phyloP scores from a whole-genome alignment of 2,888 invertebrate genomes.

The Girardia tigrina region DNA sequence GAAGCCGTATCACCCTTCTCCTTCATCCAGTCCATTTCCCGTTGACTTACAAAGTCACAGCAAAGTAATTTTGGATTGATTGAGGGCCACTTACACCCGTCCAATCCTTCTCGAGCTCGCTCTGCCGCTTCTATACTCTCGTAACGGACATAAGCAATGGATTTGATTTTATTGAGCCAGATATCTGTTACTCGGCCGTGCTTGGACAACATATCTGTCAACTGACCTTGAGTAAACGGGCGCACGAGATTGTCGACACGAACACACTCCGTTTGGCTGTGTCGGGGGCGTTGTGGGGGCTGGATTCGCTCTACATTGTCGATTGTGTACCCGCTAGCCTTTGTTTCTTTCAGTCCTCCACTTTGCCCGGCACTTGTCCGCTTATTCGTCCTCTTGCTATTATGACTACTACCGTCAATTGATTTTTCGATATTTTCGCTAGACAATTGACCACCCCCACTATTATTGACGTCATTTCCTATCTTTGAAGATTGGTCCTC shows the following conservation, averaged over 20 bases:
- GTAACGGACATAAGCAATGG: slow-evolving; percentile 18
- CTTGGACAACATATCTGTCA: slow-evolving; percentile 6
- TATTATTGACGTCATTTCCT: no score
- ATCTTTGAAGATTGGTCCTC: no score
- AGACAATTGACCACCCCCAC: no score
- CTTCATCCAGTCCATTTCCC: slow-evolving; percentile 25
- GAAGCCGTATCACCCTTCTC: slow-evolving; percentile 6
- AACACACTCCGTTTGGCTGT: neutral
- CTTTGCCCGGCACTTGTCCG: no score
- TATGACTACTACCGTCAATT: neutral
- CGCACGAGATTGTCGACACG: slow-evolving; percentile 20
- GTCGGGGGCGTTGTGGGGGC: neutral
- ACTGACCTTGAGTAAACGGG: slow-evolving; percentile 13
- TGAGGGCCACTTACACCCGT: slow-evolving; percentile 14
- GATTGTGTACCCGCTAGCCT: slow-evolving; percentile 4
- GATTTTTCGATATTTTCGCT: no score
- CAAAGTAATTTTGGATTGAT: neutral
- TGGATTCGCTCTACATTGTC: slow-evolving; percentile 4
- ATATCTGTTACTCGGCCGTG: neutral
- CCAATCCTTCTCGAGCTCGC: neutral
- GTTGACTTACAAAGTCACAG: neutral
- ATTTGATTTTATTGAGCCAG: slow-evolving; percentile 27
- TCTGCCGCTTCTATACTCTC: neutral
- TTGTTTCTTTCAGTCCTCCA: slow-evolving; percentile 28
- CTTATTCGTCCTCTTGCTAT: neutral